Evolutionary conservation across 2,113 vertebrate genomes (phyloP).

Genomic region (Equus quagga): DNA sequence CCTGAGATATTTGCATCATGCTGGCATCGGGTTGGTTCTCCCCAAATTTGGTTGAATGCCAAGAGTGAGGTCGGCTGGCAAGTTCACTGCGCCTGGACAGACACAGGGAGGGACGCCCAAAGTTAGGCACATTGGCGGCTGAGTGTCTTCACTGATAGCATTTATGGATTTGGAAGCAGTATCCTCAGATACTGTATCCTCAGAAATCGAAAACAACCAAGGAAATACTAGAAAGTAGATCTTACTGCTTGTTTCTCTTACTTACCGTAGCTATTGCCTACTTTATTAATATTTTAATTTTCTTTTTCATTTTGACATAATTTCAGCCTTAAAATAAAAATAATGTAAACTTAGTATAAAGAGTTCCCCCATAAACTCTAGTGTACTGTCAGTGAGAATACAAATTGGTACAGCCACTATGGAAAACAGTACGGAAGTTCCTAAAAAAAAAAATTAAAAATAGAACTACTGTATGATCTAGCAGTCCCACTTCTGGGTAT

Average conservation of each 20-base stretch:
- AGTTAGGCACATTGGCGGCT: background rate
- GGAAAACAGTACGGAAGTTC: background rate
- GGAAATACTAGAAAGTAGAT: background rate
- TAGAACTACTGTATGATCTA: background rate
- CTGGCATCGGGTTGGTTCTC: slow-evolving; percentile 90
- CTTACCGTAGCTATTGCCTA: background rate
- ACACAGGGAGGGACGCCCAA: slow-evolving; percentile 29
- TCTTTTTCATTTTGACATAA: background rate
- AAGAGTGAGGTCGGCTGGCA: slow-evolving; percentile 93
- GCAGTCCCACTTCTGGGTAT: background rate
- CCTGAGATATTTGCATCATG: slow-evolving; percentile 96
- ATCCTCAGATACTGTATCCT: background rate
- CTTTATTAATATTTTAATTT: slow-evolving; percentile 5
- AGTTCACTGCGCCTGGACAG: slow-evolving; percentile 90
- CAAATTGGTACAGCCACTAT: background rate
- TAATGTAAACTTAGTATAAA: background rate
- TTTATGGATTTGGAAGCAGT: background rate
- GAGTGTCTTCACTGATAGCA: background rate
- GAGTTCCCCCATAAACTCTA: background rate
- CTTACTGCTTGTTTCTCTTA: background rate
- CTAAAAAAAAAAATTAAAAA: background rate
- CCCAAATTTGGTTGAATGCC: slow-evolving; percentile 93
- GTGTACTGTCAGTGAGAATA: background rate
- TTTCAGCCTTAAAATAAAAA: slow-evolving; percentile 17
- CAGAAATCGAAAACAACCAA: background rate